Percentiles rank a stretch among this genome's conserved stretches.
Conservation (phyloP, 2,888 invertebrate species). For the Philonicus albiceps region DNA sequence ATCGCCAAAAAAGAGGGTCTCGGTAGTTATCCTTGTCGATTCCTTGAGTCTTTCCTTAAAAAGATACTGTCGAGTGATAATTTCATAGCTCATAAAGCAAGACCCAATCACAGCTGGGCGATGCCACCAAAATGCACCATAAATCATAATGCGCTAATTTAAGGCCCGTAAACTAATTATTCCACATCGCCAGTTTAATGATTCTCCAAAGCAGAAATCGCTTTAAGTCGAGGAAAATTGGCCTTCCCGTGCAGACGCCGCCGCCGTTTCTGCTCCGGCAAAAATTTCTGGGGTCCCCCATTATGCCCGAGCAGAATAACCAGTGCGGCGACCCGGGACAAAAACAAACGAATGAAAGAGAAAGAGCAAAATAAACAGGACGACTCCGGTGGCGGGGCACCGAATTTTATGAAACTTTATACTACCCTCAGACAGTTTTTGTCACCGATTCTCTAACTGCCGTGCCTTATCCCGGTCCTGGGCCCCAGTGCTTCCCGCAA, state of each 20-base stretch:
- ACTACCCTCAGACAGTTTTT: background rate
- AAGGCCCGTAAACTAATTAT: background rate
- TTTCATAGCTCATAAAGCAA: background rate
- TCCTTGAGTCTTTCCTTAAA: background rate
- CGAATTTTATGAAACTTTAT: background rate
- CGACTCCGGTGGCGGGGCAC: background rate
- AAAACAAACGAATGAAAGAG: background rate
- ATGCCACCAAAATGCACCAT: background rate
- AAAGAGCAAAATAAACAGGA: background rate
- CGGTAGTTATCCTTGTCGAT: background rate
- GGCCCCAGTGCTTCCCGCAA: background rate
- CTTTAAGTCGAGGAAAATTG: slow-evolving; percentile 8
- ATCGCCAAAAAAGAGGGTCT: background rate
- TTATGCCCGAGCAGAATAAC: background rate
- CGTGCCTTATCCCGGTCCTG: background rate
- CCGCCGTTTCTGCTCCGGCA: background rate
- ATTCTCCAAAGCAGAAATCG: background rate
- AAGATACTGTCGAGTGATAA: background rate
- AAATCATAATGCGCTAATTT: background rate
- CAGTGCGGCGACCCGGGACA: background rate
- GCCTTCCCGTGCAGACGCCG: background rate
- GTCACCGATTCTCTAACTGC: background rate
- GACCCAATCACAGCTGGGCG: background rate
- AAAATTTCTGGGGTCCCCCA: background rate
- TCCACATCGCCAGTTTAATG: background rate